phyloP scores from a whole-genome alignment of 1,140 invertebrate species.

The Musca vetustissima region DNA sequence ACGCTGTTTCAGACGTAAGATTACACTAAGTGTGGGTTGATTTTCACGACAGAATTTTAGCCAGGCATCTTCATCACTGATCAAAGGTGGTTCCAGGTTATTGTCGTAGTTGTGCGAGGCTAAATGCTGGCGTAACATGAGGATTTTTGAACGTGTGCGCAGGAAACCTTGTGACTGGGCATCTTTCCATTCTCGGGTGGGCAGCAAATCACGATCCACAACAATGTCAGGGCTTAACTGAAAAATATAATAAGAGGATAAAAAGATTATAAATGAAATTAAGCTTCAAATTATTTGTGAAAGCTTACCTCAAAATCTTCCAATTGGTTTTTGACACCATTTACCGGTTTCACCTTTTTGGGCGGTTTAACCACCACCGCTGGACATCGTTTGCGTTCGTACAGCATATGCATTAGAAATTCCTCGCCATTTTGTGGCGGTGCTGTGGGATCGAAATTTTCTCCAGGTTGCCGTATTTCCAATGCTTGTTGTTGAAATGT shows the following conservation, averaged over 20 bases:
- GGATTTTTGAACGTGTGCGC: constrained; percentile 35
- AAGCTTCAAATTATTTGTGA: no score
- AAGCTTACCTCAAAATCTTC: constrained; percentile 6
- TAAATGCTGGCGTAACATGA: constrained; percentile 34
- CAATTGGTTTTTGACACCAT: background rate
- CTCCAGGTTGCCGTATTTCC: constrained; percentile 44
- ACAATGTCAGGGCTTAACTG: background rate
- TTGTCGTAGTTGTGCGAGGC: constrained; percentile 38
- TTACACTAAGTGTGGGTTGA: constrained; percentile 39
- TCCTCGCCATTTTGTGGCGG: constrained; percentile 45
- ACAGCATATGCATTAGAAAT: constrained; percentile 48
- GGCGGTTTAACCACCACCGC: constrained; percentile 45
- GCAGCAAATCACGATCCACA: constrained; percentile 30
- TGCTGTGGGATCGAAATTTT: constrained; percentile 43
- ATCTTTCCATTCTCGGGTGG: constrained; percentile 46
- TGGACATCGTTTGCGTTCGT: constrained; percentile 48
- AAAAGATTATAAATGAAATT: no score
- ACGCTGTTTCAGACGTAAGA: constrained; percentile 42
- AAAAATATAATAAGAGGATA: no score
- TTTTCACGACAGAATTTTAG: constrained; percentile 39
- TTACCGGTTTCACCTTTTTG: constrained; percentile 1
- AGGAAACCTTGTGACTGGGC: constrained; percentile 39
- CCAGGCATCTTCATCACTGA: constrained; percentile 40
- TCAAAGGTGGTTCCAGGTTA: constrained; percentile 39
- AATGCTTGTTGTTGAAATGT: constrained; percentile 49